Evolutionary conservation across 2,113 vertebrate species (phyloP), one percentile per base, ranked within the genome.

Genomic region (Euleptes europaea): DNA sequence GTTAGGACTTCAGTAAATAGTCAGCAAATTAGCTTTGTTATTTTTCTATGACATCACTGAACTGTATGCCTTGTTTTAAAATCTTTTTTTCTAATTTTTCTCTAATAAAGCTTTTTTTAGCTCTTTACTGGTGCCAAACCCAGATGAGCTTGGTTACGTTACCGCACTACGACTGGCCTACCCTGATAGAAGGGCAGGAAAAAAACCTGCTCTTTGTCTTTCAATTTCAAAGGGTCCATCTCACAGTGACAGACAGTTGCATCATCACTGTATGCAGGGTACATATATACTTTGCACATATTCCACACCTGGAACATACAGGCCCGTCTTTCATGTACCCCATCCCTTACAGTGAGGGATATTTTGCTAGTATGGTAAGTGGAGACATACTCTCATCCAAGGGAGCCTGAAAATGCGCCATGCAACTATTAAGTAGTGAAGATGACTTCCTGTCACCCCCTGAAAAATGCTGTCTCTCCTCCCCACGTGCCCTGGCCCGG

Each of bases 351-450:
- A 78, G 23, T 11, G 54, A 31, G 15, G 11, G n/a, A 23, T 12
- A 65, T 82, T 72, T 40, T 28, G 66, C 33, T 23, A 51, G 7
- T 15, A 11, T 8, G 38, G 70, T 57, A 51, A 49, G 1, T 0
- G 6, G 69, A 40, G 38, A 2, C 8, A 14, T 4, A 38, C 35
- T 21, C 19, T 11, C 2, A 11, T 28, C n/a, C 17, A 31, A 57
- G 33, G 13, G 2, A 5, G 0, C 12, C 38, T 8, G 3, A 6
- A 2, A 3, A 19, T 28, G 11, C 8, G 3, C 23, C 35, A 17
- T 33, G 7, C 21, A 66, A 70, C 17, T 47, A 28, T 2, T 40
- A 70, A 26, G 8, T 66, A 49, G 9, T 23, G 13, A 15, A 44
- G 5, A 31, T 47, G 21, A 11, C 72, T 38, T 81, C 9, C 35